Evolutionary conservation across 2,113 vertebrate genomes (phyloP), one percentile per base, ranked within the genome.

Genomic region (Leucosticte australis): DNA sequence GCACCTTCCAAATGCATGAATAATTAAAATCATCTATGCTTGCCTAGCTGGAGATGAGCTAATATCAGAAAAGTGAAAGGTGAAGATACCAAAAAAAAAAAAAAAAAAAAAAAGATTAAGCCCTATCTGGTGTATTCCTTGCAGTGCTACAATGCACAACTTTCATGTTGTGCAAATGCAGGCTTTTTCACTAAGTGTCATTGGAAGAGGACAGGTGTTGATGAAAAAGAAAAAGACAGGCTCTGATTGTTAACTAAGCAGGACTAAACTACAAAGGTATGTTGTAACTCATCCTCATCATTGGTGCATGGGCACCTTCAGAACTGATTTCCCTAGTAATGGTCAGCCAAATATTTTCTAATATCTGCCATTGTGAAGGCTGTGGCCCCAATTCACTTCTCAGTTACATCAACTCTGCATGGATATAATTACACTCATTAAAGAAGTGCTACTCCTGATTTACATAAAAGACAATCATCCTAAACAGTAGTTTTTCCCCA

Each of bases 21-120:
- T 55, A 96, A 91, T 94, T 95, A 78, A 95, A 95, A 79, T 75
- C 5, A 81, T 88, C 77, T 85, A 20, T 44, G 78, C 70, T 94
- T 83, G 68, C 46, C 69, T 71, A 87, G 68, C 69, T 71, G 52
- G 35, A 91, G 53, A 91, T 78, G 52, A 92, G 75, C 70, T 94
- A 84, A 85, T 73, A 94, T 63, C 47, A 92, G 75, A 39, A 74
- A 83, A 91, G 50, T 42, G 68, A 94, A 91, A 91, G 50, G 82
- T n/a, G 8, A 19, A 89, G 53, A 88, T 80, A n/a, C 78, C 28
- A 35, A 62, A 35, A 77, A 23, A 37, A n/a, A 35, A 77, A 23
- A 37, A 46, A 64, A 81, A 69, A 69, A 69, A 65, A 87, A 69
- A 67, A 52, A 22, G 46, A 63, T 77, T 79, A 76, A 91, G 67